Evolutionary conservation across 2,113 vertebrate genomes (phyloP).

Genomic region (Trinectes maculatus): DNA sequence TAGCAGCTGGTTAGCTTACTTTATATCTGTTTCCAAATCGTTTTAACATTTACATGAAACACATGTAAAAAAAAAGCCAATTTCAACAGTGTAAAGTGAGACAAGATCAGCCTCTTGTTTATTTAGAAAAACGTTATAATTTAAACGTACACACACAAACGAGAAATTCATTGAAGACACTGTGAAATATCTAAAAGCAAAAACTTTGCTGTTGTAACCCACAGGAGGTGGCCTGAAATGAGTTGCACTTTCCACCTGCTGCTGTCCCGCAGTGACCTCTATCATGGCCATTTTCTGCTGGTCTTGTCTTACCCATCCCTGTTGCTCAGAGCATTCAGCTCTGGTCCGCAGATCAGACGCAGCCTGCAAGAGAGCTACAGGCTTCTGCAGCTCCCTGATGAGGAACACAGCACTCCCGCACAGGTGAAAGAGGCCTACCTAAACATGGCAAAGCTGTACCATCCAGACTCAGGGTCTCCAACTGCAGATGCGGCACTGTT

Average conservation of each 20-base stretch:
- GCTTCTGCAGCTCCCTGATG: constrained; percentile 75
- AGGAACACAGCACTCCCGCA: constrained; percentile 58
- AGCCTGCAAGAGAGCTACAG: constrained; percentile 76
- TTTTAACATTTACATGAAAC: too few species aligned
- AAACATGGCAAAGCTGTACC: constrained; percentile 90
- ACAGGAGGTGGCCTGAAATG: constrained; percentile 52
- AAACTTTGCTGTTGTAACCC: constrained; percentile 8
- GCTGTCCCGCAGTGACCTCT: neutral
- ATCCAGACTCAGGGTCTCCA: constrained; percentile 87
- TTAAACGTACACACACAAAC: too few species aligned
- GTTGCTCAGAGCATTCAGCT: constrained; percentile 45
- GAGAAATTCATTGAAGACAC: too few species aligned
- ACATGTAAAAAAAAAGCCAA: too few species aligned
- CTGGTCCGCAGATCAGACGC: constrained; percentile 36
- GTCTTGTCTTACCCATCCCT: constrained; percentile 3
- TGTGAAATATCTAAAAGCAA: too few species aligned
- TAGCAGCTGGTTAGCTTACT: too few species aligned
- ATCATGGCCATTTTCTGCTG: constrained; percentile 17
- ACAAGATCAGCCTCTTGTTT: too few species aligned
- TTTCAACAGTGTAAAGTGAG: too few species aligned
- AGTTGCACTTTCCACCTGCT: constrained; percentile 42
- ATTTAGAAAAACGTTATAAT: too few species aligned
- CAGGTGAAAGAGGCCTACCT: constrained; percentile 88
- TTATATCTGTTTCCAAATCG: too few species aligned
- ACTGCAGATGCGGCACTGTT: constrained; percentile 84